These are phyloP conservation scores for Campylomormyrus numenius DNA, from an alignment of 2,113 vertebrate genomes.

Conservation along the genomic window DNA sequence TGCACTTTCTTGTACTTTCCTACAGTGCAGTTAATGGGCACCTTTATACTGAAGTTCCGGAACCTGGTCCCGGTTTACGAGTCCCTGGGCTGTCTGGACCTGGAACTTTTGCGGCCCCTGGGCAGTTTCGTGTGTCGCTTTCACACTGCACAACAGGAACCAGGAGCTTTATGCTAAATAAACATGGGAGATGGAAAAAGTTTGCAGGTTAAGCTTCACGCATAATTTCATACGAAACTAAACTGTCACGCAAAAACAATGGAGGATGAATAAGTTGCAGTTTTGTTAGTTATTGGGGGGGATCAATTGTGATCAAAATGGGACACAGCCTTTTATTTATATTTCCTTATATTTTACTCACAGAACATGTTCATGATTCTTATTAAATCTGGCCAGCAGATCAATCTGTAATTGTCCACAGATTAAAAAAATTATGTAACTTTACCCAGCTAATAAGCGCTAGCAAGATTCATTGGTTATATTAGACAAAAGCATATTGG, in stretches of 20 bases:
- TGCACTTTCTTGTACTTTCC: not conserved
- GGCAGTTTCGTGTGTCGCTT: not conserved
- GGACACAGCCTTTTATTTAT: not conserved
- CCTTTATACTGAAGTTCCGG: not conserved
- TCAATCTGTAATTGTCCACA: not conserved
- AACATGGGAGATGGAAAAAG: not conserved
- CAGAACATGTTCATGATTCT: not conserved
- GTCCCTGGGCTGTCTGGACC: not conserved
- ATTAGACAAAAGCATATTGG: not conserved
- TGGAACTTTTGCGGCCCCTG: not conserved
- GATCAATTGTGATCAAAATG: not conserved
- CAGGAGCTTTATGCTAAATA: not conserved
- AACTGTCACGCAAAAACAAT: not conserved
- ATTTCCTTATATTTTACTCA: not conserved
- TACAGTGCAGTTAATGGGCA: not conserved
- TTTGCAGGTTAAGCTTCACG: not conserved
- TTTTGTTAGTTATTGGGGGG: not conserved
- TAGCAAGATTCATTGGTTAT: not conserved
- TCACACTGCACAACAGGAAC: not conserved
- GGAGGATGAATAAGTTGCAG: not conserved
- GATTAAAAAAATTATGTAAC: not conserved
- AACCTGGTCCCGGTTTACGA: not conserved
- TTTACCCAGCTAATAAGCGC: not conserved
- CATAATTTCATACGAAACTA: not conserved
- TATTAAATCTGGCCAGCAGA: not conserved